Evolutionary conservation across 2,888 invertebrate genomes (phyloP).

Genomic region (Anticlea derivata): DNA sequence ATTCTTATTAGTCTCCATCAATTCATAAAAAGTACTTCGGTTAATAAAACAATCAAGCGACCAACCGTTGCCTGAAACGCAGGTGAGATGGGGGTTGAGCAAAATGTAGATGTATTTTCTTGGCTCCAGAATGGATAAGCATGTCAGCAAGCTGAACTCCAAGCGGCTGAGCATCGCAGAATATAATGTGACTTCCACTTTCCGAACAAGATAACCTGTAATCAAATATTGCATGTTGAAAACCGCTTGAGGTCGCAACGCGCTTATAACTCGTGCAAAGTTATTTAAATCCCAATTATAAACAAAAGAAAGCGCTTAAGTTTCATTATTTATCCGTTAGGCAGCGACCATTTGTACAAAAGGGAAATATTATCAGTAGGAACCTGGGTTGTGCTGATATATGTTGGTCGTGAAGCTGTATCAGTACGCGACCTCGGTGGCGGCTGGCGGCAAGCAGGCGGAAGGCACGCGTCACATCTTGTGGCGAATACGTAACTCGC

Average conservation of each 20-base stretch:
- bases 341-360: too few species aligned
- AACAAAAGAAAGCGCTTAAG: too few species aligned
- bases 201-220: constrained; percentile 45
- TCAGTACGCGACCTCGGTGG: constrained; percentile 57
- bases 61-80: constrained; percentile 35
- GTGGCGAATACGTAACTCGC: constrained; percentile 47
- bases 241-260: too few species aligned
- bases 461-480: constrained; percentile 53
- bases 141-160: constrained; percentile 48
- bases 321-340: too few species aligned
- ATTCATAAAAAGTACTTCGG: too few species aligned
- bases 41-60: too few species aligned
- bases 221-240: neutral
- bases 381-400: constrained; percentile 38
- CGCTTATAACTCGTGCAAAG: too few species aligned
- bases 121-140: constrained; percentile 52
- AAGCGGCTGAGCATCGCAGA: constrained; percentile 45
- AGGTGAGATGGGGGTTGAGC: constrained; percentile 28
- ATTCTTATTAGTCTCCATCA: too few species aligned
- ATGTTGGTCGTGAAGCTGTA: constrained; percentile 38
- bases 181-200: constrained; percentile 44
- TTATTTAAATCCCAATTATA: too few species aligned
- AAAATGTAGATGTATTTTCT: constrained; percentile 44
- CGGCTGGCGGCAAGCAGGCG: constrained; percentile 50
- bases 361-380: too few species aligned